Conservation (phyloP, 2,113 vertebrate genomes). For the Aptenodytes forsteri region DNA sequence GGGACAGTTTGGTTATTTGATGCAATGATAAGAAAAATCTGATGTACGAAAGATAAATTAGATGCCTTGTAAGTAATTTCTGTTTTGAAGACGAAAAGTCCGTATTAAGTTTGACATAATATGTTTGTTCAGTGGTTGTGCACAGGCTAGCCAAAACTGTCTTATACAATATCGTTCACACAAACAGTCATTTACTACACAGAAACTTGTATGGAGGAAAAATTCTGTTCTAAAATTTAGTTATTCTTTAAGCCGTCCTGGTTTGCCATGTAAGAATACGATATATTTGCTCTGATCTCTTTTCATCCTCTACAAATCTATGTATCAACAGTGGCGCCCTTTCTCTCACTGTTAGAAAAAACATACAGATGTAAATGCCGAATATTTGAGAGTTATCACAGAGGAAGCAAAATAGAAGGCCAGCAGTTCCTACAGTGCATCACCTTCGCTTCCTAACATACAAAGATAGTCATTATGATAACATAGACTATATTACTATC, state of each 20-base stretch:
- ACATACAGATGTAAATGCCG: neutral
- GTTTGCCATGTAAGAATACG: neutral
- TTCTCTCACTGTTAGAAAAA: neutral
- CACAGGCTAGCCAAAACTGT: neutral
- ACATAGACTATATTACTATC: neutral
- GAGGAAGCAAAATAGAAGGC: neutral
- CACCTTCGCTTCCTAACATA: neutral
- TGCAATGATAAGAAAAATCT: neutral
- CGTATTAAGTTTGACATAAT: neutral
- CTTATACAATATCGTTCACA: fast-evolving
- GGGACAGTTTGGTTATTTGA: neutral
- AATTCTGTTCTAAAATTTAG: neutral
- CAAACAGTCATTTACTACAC: neutral
- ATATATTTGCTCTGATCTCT: neutral
- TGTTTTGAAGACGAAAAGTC: neutral
- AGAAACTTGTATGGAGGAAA: neutral
- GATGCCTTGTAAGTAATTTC: neutral
- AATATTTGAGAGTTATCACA: neutral
- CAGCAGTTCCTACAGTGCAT: neutral
- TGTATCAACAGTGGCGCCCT: neutral
- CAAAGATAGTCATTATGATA: neutral
- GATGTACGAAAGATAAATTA: neutral
- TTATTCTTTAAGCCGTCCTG: neutral
- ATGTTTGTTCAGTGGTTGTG: neutral
- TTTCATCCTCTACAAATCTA: neutral